Evolutionary conservation across 1,140 invertebrate species (phyloP), one percentile per base, ranked within the genome.

Genomic region (Drosophila ananassae): DNA sequence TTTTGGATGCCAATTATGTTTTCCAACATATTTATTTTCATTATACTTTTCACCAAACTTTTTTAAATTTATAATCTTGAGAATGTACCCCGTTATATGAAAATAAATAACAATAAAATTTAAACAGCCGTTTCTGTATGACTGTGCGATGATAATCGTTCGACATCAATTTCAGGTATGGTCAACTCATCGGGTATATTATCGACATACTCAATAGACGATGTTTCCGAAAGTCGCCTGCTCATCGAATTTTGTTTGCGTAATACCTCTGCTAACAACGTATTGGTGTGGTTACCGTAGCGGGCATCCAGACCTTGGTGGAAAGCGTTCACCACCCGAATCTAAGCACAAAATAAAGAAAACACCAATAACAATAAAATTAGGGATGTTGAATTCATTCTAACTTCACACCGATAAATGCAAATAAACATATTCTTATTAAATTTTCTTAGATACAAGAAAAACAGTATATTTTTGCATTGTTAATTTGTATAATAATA

Each of bases 251-350:
- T 95, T 94, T 98, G 97, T 94, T 97, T 98, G 92, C 97, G 95
- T 84, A 98, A 94, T 91, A 97, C 96, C 93, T 97, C 97, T 64
- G 96, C 97, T 91, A 98, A 94, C 92, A 96, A 96, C 84, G 96
- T 95, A 93, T 96, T 97, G 92, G 95, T 96, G 93, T 97, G 96
- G 93, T 98, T 98, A 92, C 96, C 96, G 92, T 97, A 97, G 92
- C 97, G 96, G 93, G 97, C 95, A 94, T 99, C 98, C 94, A 99
- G 95, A 92, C 97, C 98, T 95, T 98, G 98, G 93, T 98, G 97
- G 95, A 99, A 99, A 94, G 98, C 98, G 95, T 99, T 99, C 94
- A 99, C 98, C 95, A 99, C 98, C 94, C 98, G 97, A 93, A 99
- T 99, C 98, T 98, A 96, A 46, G 47, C 58, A 56, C 39, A 72